Evolutionary conservation across 2,113 vertebrate species (phyloP), one percentile per base, ranked within the genome.

Genomic region (Engraulis encrasicolus): DNA sequence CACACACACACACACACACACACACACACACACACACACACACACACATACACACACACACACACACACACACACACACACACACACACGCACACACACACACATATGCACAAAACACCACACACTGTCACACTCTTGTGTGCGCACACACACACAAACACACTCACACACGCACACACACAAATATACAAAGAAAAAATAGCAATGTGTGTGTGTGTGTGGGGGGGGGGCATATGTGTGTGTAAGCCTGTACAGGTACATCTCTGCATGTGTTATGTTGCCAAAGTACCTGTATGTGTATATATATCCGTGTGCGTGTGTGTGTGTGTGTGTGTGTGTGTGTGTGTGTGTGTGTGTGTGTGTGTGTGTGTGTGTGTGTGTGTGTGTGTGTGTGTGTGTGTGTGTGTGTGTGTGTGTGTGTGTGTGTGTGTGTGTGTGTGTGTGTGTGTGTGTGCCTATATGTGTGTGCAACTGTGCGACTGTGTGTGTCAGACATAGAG

Each of bases 351-450:
- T 5, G 54, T n/a, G 27, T 15, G n/a, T 61, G 58, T 61, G 58
- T 61, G 58, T n/a, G 54, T 7, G 54, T 7, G 54, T n/a, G n/a
- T n/a, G n/a, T n/a, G n/a, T n/a, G n/a, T n/a, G n/a, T n/a, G n/a
- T n/a, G n/a, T n/a, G n/a, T n/a, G n/a, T n/a, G n/a, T n/a, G n/a
- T n/a, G n/a, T n/a, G 52, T 6, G 52, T 6, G 52, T 58, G 18
- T 58, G 52, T 58, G 20, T 58, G 7, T 58, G 52, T 58, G 52
- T 58, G 52, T 58, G 52, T 58, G 52, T 61, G 58, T 61, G 58
- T 61, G 58, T n/a, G 54, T 7, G 54, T 7, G 54, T 9, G 40
- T 9, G 4, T 45, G 4, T 9, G 40, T 9, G 40, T 45, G 40
- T 45, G 40, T 45, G 40, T 45, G 9, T 45, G 40, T 45, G 40